Base-by-base conservation (phyloP, 2,797 vertebrate species). In the Rhadinocentrus ornatus region DNA sequence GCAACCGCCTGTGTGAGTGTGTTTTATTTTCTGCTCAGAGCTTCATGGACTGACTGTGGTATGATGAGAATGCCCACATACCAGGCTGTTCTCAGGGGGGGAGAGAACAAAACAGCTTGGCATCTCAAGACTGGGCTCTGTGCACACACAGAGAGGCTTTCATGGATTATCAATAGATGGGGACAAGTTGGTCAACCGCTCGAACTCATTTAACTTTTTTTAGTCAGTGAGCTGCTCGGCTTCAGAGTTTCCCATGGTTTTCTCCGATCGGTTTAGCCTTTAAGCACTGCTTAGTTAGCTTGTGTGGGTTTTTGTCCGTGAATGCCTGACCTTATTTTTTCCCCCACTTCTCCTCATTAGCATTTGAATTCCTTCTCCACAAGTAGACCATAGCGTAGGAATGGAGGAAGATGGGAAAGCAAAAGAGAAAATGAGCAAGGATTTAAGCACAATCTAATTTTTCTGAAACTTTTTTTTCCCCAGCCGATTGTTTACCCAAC, bases 61-160 rank as follows among this genome's bases (percentile, higher is more conserved):
- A 78, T 88, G 84, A 83, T 69, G 75, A 83, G 82, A 85, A 93
- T 94, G 91, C 92, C 88, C 86, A 93, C 94, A 96, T 96, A 93
- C 94, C 93, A 92, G 83, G 78, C 77, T 20, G 84, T 86, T 93
- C 92, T 96, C 93, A 86, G 93, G 93, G 92, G 91, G 89, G 89
- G 86, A n/a, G 71, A 75, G 71, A 92, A 94, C 93, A 95, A 94
- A 93, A 87, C 81, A 37, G 84, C 83, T 93, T 95, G 94, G 94
- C 93, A 94, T 31, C 29, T 89, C 77, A 81, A 71, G 75, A 12
- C 90, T 77, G 81, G 82, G 68, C 89, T 57, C 80, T 52, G 50
- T 71, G 87, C 9, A 62, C 92, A 62, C 92, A 96, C 95, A 96
- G 93, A 93, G 88, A 67, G 88, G 75, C 88, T 94, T 96, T 97